These are phyloP conservation scores for Hyposmocoma kahamanoa DNA, from an alignment of 1,140 invertebrate species.

Conservation along the genomic window DNA sequence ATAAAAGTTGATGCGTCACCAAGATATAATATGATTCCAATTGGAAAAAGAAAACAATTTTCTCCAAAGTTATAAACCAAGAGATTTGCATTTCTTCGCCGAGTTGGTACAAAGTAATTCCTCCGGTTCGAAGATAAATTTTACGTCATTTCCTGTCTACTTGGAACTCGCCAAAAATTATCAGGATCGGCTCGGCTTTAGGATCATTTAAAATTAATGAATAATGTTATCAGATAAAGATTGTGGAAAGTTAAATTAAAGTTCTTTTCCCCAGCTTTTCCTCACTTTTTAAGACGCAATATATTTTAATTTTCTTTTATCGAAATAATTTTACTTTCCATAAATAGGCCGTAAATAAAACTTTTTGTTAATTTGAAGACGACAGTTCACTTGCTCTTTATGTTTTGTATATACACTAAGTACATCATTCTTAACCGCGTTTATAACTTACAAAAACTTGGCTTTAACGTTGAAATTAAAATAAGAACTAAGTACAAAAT, in stretches of 20 bases:
- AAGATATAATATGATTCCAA: conserved; percentile 46
- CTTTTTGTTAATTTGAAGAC: no score
- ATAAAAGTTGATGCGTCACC: conserved; percentile 30
- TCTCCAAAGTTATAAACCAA: conserved; percentile 53
- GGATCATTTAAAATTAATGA: conserved; percentile 69
- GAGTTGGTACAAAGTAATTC: conserved; percentile 62
- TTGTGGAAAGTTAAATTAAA: conserved; percentile 69
- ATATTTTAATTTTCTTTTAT: conserved; percentile 53
- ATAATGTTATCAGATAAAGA: conserved; percentile 72
- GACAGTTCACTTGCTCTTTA: no score
- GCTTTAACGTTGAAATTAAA: no score
- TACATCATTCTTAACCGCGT: no score
- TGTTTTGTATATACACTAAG: no score
- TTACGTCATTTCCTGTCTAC: conserved; percentile 60
- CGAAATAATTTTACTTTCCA: no score
- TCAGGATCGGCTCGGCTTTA: conserved; percentile 55
- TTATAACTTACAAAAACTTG: no score
- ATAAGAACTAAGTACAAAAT: no score
- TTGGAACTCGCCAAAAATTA: conserved; percentile 55
- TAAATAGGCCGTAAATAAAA: no score
- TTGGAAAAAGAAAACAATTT: conserved; percentile 47
- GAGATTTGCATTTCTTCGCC: conserved; percentile 58
- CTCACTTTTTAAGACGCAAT: conserved; percentile 52
- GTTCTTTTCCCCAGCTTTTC: conserved; percentile 54
- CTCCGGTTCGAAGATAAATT: conserved; percentile 62